Base-by-base conservation (phyloP, 64 coral and sea anemone genomes). In the Montipora capricornis region DNA sequence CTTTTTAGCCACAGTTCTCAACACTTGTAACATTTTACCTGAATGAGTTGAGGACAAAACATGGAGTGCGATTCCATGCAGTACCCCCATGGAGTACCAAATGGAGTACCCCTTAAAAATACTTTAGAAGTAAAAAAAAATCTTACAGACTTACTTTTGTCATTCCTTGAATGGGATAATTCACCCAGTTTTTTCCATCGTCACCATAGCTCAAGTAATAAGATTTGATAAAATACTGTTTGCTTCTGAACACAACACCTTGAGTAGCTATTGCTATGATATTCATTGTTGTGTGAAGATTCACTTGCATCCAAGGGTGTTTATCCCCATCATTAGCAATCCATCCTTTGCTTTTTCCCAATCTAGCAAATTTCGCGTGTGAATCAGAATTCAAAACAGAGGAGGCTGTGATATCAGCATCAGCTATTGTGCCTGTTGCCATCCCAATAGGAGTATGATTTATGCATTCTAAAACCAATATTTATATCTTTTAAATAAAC, bases 301-400 rank as follows among this genome's bases (percentile, higher is more conserved):
- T 79, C 29, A 87, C 91, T 87, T 93, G 81, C 50, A 93, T 93
- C 91, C 82, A 93, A 13, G 69, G 81, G 64, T 60, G 2, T 24
- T 15, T 87, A 15, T 2, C 44, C 29, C 29, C 29, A 37, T 37
- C 29, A 8, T 10, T 14, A 46, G 91, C 10, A 77, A 78, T 47
- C 91, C 91, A 93, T 68, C 81, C 81, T 19, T 83, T 83, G 20
- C 12, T 79, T 53, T 93, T 86, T 1, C 75, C 5, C 45, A 93
- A 60, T 29, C 82, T 11, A 49, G 91, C 91, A 77, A 87, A 14
- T 29, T 15, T 14, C 14, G 80, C 71, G 17, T 5, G 7, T 66
- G 82, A 93, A 55, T 87, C 67, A 67, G 91, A 59, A 48, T 74
- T 69, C 3, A 77, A 14, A 51, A 17, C 68, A 61, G 76, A 81